Percentiles rank a stretch among this genome's conserved stretches.
Evolutionary conservation across 2,888 invertebrate genomes (phyloP).

Genomic region (Drosophila anomelani): DNA sequence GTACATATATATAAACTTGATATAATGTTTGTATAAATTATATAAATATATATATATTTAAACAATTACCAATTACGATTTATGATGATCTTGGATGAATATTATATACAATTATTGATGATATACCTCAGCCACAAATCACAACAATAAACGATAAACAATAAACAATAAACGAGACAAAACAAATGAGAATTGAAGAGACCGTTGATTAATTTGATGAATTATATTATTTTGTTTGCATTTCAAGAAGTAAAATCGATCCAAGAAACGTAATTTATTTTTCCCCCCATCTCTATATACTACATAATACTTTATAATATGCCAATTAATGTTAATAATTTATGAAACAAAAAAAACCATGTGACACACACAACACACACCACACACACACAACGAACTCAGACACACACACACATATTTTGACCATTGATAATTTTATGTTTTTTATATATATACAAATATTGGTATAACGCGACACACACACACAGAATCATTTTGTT

Average conservation of each 20-base stretch:
- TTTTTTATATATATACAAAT: constrained; percentile 39
- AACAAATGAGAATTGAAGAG: constrained; percentile 2
- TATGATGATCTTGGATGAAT: constrained; percentile 35
- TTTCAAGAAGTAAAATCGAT: constrained; percentile 11
- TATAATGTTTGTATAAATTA: constrained; percentile 35
- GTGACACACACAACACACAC: constrained; percentile 9
- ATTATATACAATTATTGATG: constrained; percentile 41
- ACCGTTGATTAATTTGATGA: constrained; percentile 17
- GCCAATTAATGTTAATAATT: constrained; percentile 74
- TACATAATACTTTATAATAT: constrained; percentile 40
- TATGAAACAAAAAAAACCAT: constrained; percentile 58
- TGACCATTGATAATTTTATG: constrained; percentile 73
- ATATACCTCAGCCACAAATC: constrained; percentile 59
- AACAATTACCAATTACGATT: constrained; percentile 26
- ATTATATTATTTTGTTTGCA: constrained; percentile 20
- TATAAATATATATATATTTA: constrained; percentile 29
- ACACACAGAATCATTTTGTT: constrained; percentile 48
- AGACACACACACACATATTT: constrained; percentile 42
- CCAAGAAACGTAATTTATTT: constrained; percentile 68
- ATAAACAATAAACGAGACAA: constrained; percentile 29
- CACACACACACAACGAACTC: constrained; percentile 13
- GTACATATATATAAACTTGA: constrained; percentile 39
- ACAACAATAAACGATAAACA: constrained; percentile 25
- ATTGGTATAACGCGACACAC: constrained; percentile 42
- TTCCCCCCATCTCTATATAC: constrained; percentile 35